These are phyloP conservation scores for Macrochelys suwanniensis DNA, from an alignment of 2,797 vertebrate species.

Conservation along the genomic window DNA sequence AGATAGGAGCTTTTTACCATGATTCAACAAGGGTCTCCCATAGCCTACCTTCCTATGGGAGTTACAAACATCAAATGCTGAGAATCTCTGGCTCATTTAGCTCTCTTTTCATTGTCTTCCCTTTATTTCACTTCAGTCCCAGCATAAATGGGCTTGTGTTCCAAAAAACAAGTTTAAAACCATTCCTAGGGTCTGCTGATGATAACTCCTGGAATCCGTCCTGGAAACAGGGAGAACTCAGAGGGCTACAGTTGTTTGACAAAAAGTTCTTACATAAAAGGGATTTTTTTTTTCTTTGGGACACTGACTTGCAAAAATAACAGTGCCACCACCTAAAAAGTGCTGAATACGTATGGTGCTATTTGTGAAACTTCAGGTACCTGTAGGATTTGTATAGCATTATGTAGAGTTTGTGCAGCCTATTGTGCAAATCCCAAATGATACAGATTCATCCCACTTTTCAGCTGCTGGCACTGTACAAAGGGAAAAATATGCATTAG, in stretches of 20 bases:
- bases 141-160: constrained; percentile 54
- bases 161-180: constrained; percentile 53
- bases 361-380: constrained; percentile 57
- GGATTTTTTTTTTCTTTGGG: constrained; percentile 68
- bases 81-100: constrained; percentile 76
- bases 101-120: constrained; percentile 79
- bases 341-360: constrained; percentile 55
- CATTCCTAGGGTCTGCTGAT: constrained; percentile 59
- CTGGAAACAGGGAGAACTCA: constrained; percentile 76
- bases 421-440: constrained; percentile 71
- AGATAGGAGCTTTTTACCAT: constrained; percentile 76
- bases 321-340: constrained; percentile 78
- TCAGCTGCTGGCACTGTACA: constrained; percentile 75
- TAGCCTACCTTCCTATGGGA: constrained; percentile 63
- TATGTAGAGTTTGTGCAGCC: constrained; percentile 57
- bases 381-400: constrained; percentile 45
- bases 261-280: constrained; percentile 75
- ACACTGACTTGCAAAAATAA: constrained; percentile 76
- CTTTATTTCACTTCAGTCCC: constrained; percentile 48
- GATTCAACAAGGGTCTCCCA: constrained; percentile 69
- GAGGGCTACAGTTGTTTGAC: constrained; percentile 72
- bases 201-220: constrained; percentile 50
- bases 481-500: constrained; percentile 75
- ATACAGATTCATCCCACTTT: constrained; percentile 70
- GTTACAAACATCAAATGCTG: constrained; percentile 73